phyloP scores from a whole-genome alignment of 2,888 invertebrate species.

The Pterostichus madidus region DNA sequence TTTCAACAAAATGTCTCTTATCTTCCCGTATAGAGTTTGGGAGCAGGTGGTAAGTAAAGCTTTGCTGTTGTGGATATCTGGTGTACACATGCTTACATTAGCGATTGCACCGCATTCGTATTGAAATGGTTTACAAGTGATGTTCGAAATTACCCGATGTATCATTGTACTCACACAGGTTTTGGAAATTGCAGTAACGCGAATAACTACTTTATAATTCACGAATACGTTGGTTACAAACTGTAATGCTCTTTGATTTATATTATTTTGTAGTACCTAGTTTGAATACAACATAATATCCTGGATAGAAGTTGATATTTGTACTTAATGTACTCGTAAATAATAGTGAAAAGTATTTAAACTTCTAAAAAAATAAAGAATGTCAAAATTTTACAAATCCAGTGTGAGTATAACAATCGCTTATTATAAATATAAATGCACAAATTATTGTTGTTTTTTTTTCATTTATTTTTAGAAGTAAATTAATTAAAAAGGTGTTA shows the following conservation, averaged over 20 bases:
- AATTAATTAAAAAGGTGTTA: too few species aligned
- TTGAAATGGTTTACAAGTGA: conserved; percentile 50
- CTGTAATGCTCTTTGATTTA: too few species aligned
- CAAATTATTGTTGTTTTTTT: not conserved
- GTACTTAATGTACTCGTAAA: too few species aligned
- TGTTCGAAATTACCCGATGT: conserved; percentile 42
- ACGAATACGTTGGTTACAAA: too few species aligned
- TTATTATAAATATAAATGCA: not conserved
- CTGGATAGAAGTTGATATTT: too few species aligned
- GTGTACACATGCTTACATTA: conserved; percentile 47
- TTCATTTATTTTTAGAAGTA: not conserved
- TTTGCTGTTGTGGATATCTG: conserved; percentile 51
- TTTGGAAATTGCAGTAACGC: not conserved
- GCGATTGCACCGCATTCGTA: conserved; percentile 58
- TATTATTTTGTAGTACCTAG: too few species aligned
- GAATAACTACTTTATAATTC: too few species aligned
- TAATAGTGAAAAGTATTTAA: too few species aligned
- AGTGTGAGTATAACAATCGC: not conserved
- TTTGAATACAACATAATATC: too few species aligned
- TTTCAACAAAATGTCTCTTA: too few species aligned
- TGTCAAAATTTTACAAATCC: not conserved
- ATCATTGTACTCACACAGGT: conserved; percentile 12
- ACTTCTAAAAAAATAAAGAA: too few species aligned
- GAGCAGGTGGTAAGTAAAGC: conserved; percentile 14
- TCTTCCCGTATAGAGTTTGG: not conserved